Conservation (phyloP, 2,113 vertebrate species). For the Ibidorhyncha struthersii region DNA sequence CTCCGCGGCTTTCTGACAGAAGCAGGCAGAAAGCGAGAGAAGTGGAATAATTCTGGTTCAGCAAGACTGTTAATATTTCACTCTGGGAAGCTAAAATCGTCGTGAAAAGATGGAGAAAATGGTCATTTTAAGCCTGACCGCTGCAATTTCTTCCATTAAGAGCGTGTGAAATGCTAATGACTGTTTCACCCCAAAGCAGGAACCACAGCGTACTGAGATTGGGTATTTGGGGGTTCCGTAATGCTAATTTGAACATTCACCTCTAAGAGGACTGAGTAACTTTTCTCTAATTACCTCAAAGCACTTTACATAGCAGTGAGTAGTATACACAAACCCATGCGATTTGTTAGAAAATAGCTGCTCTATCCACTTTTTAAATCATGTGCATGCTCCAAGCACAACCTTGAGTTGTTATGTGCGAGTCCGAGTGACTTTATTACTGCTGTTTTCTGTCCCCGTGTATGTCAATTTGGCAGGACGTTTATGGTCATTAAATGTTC, state of each 20-base stretch:
- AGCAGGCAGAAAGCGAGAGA: conserved; percentile 61
- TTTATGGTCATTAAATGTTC: conserved; percentile 41
- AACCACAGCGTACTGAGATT: neutral
- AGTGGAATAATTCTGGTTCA: conserved; percentile 74
- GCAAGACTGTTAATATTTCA: conserved; percentile 71
- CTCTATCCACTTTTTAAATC: neutral
- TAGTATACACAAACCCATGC: neutral
- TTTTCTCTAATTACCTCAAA: neutral
- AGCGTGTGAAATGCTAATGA: neutral
- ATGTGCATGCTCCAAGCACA: neutral
- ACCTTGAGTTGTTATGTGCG: neutral
- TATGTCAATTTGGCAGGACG: neutral
- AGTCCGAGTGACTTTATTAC: neutral
- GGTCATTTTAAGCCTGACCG: conserved; percentile 16
- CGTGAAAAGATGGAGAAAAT: conserved; percentile 40
- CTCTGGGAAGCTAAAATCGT: conserved; percentile 2
- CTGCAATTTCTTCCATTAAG: neutral
- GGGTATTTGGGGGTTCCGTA: neutral
- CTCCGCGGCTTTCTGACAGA: conserved; percentile 77
- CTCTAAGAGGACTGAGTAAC: neutral
- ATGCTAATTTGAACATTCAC: neutral
- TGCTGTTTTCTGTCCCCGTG: neutral
- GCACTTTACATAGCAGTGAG: neutral
- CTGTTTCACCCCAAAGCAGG: neutral
- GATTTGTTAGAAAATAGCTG: neutral